A percentile compares a stretch with the other conserved stretches of the same genome.
Conservation (phyloP, 2,797 vertebrate genomes). For the Liparis tanakae region DNA sequence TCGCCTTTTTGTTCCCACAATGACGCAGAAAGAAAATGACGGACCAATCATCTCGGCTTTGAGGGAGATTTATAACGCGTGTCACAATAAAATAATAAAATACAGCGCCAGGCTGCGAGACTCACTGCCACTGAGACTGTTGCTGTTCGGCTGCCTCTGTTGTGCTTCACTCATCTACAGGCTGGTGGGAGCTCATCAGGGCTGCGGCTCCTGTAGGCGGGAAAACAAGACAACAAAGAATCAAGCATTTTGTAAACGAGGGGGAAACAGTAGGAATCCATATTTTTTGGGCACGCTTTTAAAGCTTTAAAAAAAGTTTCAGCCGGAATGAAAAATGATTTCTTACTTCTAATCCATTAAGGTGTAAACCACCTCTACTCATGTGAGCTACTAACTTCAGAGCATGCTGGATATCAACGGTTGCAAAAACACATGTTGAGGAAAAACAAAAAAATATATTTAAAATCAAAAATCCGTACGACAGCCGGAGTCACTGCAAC, state of each 20-base stretch:
- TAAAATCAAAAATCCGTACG: conserved; percentile 10
- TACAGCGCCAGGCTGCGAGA: conserved; percentile 15
- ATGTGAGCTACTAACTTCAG: conserved; percentile 28
- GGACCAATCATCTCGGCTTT: too few relatives aligned
- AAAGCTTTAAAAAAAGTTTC: conserved; percentile 7
- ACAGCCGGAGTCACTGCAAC: not conserved
- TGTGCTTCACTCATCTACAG: conserved; percentile 69
- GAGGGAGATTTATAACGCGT: too few relatives aligned
- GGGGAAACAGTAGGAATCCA: not conserved
- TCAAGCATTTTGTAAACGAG: conserved; percentile 20
- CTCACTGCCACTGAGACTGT: conserved; percentile 66
- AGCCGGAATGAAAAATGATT: conserved; percentile 1
- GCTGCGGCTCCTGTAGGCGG: conserved; percentile 51
- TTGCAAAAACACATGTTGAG: conserved; percentile 24
- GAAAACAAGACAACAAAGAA: conserved; percentile 18
- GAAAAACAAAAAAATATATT: conserved; percentile 30
- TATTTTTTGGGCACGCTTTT: not conserved
- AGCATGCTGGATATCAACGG: conserved; percentile 30
- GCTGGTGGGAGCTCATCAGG: conserved; percentile 58
- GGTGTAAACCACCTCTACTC: conserved; percentile 32
- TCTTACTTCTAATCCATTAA: conserved; percentile 11
- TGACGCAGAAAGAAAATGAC: not conserved
- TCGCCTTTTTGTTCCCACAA: conserved; percentile 3
- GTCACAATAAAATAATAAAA: too few relatives aligned
- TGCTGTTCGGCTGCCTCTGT: conserved; percentile 46